A percentile compares a stretch with the other conserved stretches of the same genome.
Evolutionary conservation across 1,140 invertebrate species (phyloP).

Genomic region (Araneus ventricosus): DNA sequence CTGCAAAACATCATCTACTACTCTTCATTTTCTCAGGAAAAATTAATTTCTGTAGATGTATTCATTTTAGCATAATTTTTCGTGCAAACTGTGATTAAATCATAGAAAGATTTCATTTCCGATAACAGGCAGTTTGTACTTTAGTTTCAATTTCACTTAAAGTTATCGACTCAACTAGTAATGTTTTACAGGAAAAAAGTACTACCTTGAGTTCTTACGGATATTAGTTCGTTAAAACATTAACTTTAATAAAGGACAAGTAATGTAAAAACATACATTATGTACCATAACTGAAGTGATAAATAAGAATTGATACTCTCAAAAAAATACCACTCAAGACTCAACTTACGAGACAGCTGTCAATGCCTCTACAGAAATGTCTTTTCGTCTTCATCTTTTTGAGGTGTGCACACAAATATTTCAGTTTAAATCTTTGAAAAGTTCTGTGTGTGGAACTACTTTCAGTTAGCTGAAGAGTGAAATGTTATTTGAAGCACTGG

Average conservation of each 20-base stretch:
- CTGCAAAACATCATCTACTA: neutral
- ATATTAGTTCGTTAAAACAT: neutral
- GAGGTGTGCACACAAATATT: neutral
- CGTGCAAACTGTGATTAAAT: neutral
- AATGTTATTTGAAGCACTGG: neutral
- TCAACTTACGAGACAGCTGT: neutral
- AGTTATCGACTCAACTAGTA: neutral
- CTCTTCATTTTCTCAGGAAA: neutral
- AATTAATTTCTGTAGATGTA: neutral
- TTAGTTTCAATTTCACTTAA: neutral
- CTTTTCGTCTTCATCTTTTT: neutral
- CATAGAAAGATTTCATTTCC: neutral
- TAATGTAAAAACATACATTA: neutral
- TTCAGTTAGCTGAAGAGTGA: neutral
- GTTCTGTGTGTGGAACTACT: neutral
- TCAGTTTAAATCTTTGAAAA: conserved; percentile 2
- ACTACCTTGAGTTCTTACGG: neutral
- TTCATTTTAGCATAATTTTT: neutral
- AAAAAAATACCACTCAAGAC: neutral
- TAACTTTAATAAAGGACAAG: neutral
- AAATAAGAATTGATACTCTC: neutral
- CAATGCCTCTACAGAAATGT: neutral
- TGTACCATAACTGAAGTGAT: neutral
- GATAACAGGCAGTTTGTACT: neutral
- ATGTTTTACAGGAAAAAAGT: neutral